Evolutionary conservation across 2,113 vertebrate species (phyloP).

Genomic region (Chrysochloris asiatica): DNA sequence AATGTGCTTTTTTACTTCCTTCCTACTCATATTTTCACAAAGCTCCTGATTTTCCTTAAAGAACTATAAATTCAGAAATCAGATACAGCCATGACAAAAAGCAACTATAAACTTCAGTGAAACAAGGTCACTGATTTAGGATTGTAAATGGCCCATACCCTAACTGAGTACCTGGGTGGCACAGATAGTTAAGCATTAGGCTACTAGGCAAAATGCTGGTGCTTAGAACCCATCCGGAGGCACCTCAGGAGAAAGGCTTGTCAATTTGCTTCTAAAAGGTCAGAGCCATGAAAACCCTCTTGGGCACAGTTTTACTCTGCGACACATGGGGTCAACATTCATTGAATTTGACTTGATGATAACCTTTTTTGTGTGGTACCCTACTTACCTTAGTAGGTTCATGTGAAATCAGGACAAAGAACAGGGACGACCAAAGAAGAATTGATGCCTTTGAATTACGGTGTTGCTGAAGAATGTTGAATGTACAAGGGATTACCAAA

Average conservation of each 20-base stretch:
- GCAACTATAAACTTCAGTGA: neutral
- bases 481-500: too few relatives aligned
- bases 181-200: neutral
- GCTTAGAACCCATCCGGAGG: neutral
- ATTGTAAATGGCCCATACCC: neutral
- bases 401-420: too few relatives aligned
- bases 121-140: neutral
- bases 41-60: conserved; percentile 14
- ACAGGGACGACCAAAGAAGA: too few relatives aligned
- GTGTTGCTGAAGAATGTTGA: too few relatives aligned
- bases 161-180: neutral
- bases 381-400: neutral
- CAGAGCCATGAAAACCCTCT: neutral
- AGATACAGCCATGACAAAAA: neutral
- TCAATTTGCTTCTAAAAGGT: neutral
- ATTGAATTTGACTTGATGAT: neutral
- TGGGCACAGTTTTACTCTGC: neutral
- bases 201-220: neutral
- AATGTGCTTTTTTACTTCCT: neutral
- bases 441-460: too few relatives aligned
- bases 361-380: neutral
- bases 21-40: neutral
- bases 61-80: neutral
- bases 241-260: neutral
- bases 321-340: neutral